Conservation (phyloP, 92 coral and sea anemone species). For the Actinostola sp. region DNA sequence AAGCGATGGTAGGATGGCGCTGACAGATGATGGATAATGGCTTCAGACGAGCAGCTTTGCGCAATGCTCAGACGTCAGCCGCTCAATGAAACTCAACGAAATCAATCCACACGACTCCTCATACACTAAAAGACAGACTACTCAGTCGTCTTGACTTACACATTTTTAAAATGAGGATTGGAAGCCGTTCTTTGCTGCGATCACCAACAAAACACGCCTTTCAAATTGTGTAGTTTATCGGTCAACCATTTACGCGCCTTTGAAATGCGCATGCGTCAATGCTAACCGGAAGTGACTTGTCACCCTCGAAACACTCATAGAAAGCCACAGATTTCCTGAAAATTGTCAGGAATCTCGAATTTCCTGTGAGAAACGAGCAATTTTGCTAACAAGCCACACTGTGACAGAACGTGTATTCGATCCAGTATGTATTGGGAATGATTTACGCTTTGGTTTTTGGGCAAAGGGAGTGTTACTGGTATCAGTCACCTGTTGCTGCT, state of each 20-base stretch:
- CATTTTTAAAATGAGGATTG: slow-evolving; percentile 51
- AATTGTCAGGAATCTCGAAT: slow-evolving; percentile 10
- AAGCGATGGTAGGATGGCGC: slow-evolving; percentile 11
- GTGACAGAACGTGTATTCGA: background rate
- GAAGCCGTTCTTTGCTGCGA: slow-evolving; percentile 35
- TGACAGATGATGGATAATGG: slow-evolving; percentile 28
- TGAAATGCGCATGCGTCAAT: slow-evolving; percentile 61
- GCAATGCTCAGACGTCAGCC: slow-evolving; percentile 26
- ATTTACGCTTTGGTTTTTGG: slow-evolving; percentile 3
- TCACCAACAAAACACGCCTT: slow-evolving; percentile 70
- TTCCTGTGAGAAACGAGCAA: slow-evolving; percentile 6
- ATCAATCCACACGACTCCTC: background rate
- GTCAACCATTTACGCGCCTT: slow-evolving; percentile 62
- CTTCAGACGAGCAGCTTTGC: slow-evolving; percentile 32
- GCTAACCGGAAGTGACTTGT: slow-evolving; percentile 66
- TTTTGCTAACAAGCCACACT: slow-evolving; percentile 9
- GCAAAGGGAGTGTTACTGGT: slow-evolving; percentile 24
- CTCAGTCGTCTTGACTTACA: slow-evolving; percentile 39
- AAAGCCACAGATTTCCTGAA: slow-evolving; percentile 35
- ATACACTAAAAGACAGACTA: slow-evolving; percentile 2
- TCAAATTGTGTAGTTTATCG: slow-evolving; percentile 31
- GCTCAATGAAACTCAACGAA: slow-evolving; percentile 10
- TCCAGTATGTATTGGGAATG: slow-evolving; percentile 15
- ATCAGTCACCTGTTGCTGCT: slow-evolving; percentile 30
- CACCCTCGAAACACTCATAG: slow-evolving; percentile 8